These are phyloP conservation scores for Alloplasta piceator DNA, from an alignment of 2,888 invertebrate species.

Conservation along the genomic window DNA sequence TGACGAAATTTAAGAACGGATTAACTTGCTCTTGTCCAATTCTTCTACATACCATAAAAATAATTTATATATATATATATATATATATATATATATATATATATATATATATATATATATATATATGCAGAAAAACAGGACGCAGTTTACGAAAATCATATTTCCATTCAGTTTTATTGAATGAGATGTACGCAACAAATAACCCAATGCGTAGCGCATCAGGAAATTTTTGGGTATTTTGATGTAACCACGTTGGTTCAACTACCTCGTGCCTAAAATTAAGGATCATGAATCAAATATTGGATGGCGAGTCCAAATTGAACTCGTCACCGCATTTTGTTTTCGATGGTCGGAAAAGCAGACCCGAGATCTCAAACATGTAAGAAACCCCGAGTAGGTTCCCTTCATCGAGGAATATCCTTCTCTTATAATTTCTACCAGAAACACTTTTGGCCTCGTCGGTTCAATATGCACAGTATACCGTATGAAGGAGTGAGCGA, in stretches of 20 bases:
- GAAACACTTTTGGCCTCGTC: slow-evolving; percentile 9
- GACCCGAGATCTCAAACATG: slow-evolving; percentile 4
- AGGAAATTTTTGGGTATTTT: too few species aligned
- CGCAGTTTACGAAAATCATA: too few species aligned
- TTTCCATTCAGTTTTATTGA: too few species aligned
- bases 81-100: too few species aligned
- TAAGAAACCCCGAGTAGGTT: background rate
- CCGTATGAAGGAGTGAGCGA: too few species aligned
- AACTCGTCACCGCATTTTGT: slow-evolving; percentile 11
- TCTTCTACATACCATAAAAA: too few species aligned
- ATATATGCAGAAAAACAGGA: too few species aligned
- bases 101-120: too few species aligned
- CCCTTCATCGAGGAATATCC: slow-evolving; percentile 32
- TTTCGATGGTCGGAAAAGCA: background rate
- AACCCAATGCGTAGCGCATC: too few species aligned
- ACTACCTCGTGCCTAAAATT: slow-evolving; percentile 54
- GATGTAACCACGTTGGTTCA: slow-evolving; percentile 41
- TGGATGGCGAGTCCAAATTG: slow-evolving; percentile 35
- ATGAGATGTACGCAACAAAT: too few species aligned
- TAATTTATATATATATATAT: background rate
- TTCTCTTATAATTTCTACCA: background rate
- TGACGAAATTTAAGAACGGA: background rate
- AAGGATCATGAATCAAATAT: slow-evolving; percentile 33
- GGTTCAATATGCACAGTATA: too few species aligned
- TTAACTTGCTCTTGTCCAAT: background rate